phyloP scores from a whole-genome alignment of 2,888 invertebrate genomes.

The Alsophila aescularia region DNA sequence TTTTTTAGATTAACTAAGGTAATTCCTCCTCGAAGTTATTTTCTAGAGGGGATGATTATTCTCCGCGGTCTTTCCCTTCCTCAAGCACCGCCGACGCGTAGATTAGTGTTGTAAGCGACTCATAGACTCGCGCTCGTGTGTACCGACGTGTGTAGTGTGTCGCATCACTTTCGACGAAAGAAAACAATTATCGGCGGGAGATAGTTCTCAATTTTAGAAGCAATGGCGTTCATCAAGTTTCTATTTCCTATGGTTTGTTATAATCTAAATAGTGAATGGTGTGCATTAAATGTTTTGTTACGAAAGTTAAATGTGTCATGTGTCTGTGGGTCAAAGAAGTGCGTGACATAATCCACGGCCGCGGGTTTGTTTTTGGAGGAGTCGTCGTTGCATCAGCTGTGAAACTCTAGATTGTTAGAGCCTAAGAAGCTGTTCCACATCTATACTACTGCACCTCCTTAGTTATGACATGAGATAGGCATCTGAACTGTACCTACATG shows the following conservation, averaged over 20 bases:
- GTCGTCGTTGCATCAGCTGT: background rate
- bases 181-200: constrained; percentile 8
- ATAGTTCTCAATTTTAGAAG: constrained; percentile 2
- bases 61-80: constrained; percentile 47
- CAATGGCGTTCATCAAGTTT: constrained; percentile 44
- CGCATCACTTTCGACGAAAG: constrained; percentile 11
- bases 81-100: constrained; percentile 32
- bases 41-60: constrained; percentile 59
- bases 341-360: constrained; percentile 19
- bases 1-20: too few species aligned
- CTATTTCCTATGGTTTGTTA: constrained; percentile 42
- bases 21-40: background rate
- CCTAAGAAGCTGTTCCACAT: too few species aligned
- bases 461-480: too few species aligned
- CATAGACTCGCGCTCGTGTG: constrained; percentile 16
- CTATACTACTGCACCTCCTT: too few species aligned
- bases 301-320: constrained; percentile 3
- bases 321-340: constrained; percentile 29
- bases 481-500: too few species aligned
- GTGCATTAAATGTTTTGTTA: constrained; percentile 8
- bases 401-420: too few species aligned
- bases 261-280: background rate
- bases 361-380: background rate
- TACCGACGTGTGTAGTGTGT: too few species aligned
- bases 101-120: constrained; percentile 30